phyloP scores from a whole-genome alignment of 2,113 vertebrate genomes.

The Melozone crissalis region DNA sequence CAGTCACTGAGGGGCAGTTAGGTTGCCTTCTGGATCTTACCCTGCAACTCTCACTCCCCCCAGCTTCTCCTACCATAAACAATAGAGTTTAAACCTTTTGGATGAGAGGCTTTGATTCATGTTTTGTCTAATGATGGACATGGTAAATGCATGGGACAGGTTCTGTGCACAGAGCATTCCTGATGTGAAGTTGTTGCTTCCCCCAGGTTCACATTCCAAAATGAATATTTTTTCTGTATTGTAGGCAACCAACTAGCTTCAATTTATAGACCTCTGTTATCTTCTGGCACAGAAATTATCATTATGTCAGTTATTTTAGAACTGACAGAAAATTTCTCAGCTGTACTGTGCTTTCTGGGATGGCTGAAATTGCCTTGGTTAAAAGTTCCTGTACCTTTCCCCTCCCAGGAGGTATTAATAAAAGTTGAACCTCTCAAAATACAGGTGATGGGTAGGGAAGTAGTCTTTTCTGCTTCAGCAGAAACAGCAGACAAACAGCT shows the following conservation, averaged over 20 bases:
- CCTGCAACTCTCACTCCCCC: neutral
- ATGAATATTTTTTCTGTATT: neutral
- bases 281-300: neutral
- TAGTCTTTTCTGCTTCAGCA: neutral
- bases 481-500: neutral
- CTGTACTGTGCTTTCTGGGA: neutral
- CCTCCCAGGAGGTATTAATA: neutral
- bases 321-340: neutral
- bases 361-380: neutral
- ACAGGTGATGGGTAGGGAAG: neutral
- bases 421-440: neutral
- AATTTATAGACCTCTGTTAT: neutral
- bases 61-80: neutral
- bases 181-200: neutral
- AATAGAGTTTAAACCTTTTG: neutral
- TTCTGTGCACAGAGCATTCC: neutral
- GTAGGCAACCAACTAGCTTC: neutral
- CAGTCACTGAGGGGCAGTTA: neutral
- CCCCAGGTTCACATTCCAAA: neutral
- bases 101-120: neutral
- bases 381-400: neutral
- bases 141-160: neutral
- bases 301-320: neutral
- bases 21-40: neutral
- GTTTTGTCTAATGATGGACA: neutral